These are phyloP conservation scores for Drosophila trichaetosa DNA, from an alignment of 2,888 invertebrate genomes.

Conservation along the genomic window DNA sequence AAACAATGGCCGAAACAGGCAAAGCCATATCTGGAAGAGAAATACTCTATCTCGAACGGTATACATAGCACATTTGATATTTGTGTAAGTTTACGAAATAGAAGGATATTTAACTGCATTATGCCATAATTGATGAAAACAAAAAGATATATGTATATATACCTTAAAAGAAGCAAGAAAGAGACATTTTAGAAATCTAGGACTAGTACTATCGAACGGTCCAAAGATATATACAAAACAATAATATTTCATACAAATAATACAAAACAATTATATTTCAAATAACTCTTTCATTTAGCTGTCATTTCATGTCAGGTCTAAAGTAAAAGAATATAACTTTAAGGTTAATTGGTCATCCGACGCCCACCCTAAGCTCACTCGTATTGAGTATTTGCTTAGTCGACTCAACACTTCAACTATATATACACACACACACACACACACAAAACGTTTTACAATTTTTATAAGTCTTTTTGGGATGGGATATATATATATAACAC, in stretches of 20 bases:
- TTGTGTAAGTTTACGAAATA: not conserved
- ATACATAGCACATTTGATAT: not conserved
- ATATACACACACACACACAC: not conserved
- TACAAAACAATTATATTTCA: not conserved
- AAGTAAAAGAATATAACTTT: not conserved
- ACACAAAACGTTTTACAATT: constrained; percentile 70
- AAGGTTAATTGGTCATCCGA: not conserved
- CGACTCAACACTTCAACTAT: constrained; percentile 21
- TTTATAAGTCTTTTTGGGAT: constrained; percentile 67
- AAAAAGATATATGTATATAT: not conserved
- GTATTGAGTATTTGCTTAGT: constrained; percentile 31
- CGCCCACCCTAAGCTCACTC: not conserved
- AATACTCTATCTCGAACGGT: constrained; percentile 29
- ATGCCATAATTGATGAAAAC: not conserved
- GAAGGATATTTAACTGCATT: not conserved
- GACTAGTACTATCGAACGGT: not conserved
- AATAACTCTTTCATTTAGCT: not conserved
- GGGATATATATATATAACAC: constrained; percentile 23
- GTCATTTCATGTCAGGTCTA: not conserved
- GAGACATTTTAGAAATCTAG: not conserved
- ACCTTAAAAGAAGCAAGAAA: not conserved
- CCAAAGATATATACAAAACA: not conserved
- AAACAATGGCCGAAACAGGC: constrained; percentile 61
- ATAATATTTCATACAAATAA: not conserved
- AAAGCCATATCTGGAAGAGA: constrained; percentile 20